phyloP scores from a whole-genome alignment of 2,888 invertebrate species.

The Cryptocephalus primarius region DNA sequence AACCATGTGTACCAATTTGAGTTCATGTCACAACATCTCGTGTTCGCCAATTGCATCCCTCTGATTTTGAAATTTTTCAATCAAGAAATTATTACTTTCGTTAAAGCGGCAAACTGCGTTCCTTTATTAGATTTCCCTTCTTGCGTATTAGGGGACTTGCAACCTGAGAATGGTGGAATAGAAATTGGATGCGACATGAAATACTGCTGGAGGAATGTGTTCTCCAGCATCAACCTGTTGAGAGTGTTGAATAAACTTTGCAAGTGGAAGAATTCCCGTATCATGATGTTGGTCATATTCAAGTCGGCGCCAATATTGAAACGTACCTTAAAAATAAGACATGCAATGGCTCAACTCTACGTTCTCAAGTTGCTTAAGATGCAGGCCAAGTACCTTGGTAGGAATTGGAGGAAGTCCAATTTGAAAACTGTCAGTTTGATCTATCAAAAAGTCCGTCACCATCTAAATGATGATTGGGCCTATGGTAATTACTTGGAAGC shows the following conservation, averaged over 20 bases:
- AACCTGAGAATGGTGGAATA: slow-evolving; percentile 90
- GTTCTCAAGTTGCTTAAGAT: slow-evolving; percentile 95
- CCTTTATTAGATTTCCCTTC: slow-evolving; percentile 91
- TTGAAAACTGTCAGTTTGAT: slow-evolving; percentile 99
- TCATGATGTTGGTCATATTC: slow-evolving; percentile 98
- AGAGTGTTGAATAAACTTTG: slow-evolving; percentile 96
- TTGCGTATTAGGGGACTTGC: slow-evolving; percentile 83
- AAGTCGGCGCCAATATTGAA: slow-evolving; percentile 98
- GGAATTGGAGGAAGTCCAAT: slow-evolving; percentile 98
- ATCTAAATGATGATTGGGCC: slow-evolving; percentile 99
- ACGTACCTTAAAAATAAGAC: slow-evolving; percentile 86
- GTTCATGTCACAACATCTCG: slow-evolving; percentile 96
- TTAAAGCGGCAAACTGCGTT: slow-evolving; percentile 88
- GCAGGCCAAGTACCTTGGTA: slow-evolving; percentile 97
- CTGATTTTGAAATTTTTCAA: slow-evolving; percentile 97
- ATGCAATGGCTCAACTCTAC: slow-evolving; percentile 96
- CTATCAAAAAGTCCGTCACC: slow-evolving; percentile 91
- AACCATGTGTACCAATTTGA: slow-evolving; percentile 99
- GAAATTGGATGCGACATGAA: slow-evolving; percentile 74
- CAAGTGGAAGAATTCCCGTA: slow-evolving; percentile 99
- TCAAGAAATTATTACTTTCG: slow-evolving; percentile 91
- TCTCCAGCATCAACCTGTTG: slow-evolving; percentile 92
- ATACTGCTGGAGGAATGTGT: slow-evolving; percentile 96
- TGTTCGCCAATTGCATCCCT: slow-evolving; percentile 98
- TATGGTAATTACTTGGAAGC: slow-evolving; percentile 98